These are phyloP conservation scores for Diaperis boleti DNA, from an alignment of 2,888 invertebrate genomes.

Conservation along the genomic window DNA sequence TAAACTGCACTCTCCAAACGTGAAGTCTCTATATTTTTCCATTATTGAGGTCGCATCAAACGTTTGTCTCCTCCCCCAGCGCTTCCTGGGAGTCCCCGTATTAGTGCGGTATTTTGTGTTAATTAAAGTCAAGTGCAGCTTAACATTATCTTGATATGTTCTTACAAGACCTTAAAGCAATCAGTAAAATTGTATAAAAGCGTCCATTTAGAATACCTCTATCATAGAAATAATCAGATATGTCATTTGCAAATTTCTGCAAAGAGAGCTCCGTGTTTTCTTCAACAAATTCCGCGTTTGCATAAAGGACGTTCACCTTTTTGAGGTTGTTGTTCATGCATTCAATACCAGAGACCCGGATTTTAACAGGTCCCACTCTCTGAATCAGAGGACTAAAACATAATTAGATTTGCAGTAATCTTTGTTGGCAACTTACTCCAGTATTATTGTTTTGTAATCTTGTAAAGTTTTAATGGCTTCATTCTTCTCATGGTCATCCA, in stretches of 20 bases:
- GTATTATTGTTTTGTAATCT: conserved; percentile 73
- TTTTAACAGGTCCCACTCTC: conserved; percentile 59
- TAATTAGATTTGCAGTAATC: conserved; percentile 2
- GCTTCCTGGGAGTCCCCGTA: conserved; percentile 49
- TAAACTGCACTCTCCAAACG: conserved; percentile 79
- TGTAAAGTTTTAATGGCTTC: conserved; percentile 74
- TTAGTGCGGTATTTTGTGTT: conserved; percentile 55
- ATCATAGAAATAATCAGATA: conserved; percentile 72
- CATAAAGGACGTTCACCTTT: conserved; percentile 85
- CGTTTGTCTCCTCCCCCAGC: conserved; percentile 59
- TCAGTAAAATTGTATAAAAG: neutral
- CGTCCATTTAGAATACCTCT: conserved; percentile 68
- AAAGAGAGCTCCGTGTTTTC: conserved; percentile 68
- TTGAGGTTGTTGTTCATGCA: conserved; percentile 92
- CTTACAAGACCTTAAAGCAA: conserved; percentile 56
- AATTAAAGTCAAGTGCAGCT: conserved; percentile 85
- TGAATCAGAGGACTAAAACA: conserved; percentile 53
- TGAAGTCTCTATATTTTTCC: conserved; percentile 74
- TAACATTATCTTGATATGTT: conserved; percentile 73
- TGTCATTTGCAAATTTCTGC: conserved; percentile 74
- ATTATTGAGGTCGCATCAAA: conserved; percentile 78
- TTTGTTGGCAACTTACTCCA: conserved; percentile 69
- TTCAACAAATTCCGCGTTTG: conserved; percentile 69
- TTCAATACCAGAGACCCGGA: conserved; percentile 81
- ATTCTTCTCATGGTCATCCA: conserved; percentile 80